A percentile compares a stretch with the other conserved stretches of the same genome.
phyloP scores from a whole-genome alignment of 2,888 invertebrate species.

The Drosophila borborema region DNA sequence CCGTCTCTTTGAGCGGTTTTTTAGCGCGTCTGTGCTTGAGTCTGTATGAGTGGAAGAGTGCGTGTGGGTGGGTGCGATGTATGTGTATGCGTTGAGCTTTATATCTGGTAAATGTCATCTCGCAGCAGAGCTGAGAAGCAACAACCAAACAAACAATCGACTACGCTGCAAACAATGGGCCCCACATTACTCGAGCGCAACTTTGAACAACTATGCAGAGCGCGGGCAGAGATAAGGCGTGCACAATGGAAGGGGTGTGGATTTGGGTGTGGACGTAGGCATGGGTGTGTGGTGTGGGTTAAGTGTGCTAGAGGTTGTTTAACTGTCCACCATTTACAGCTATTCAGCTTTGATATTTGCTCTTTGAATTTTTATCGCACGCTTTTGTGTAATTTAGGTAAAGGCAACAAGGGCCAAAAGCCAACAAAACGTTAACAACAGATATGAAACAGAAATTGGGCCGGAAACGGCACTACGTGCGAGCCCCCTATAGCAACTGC shows the following conservation, averaged over 20 bases:
- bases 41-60: conserved; percentile 7
- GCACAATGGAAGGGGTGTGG: neutral
- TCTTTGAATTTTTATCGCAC: conserved; percentile 58
- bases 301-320: conserved; percentile 63
- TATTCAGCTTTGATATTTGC: conserved; percentile 46
- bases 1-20: conserved; percentile 30
- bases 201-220: conserved; percentile 64
- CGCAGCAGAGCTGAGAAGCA: conserved; percentile 49
- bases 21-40: conserved; percentile 1
- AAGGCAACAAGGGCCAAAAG: conserved; percentile 30
- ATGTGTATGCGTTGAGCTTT: conserved; percentile 64
- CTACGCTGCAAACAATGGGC: conserved; percentile 56
- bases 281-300: neutral
- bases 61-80: conserved; percentile 13
- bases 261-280: neutral
- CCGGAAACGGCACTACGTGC: neutral
- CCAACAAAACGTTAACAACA: conserved; percentile 22
- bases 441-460: conserved; percentile 1
- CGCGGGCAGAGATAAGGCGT: conserved; percentile 35
- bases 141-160: conserved; percentile 52
- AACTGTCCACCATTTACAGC: conserved; percentile 69
- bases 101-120: conserved; percentile 82
- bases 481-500: neutral
- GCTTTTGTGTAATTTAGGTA: conserved; percentile 57
- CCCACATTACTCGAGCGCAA: conserved; percentile 50